Conservation (phyloP, 2,888 invertebrate species). For the Pandemis corylana region DNA sequence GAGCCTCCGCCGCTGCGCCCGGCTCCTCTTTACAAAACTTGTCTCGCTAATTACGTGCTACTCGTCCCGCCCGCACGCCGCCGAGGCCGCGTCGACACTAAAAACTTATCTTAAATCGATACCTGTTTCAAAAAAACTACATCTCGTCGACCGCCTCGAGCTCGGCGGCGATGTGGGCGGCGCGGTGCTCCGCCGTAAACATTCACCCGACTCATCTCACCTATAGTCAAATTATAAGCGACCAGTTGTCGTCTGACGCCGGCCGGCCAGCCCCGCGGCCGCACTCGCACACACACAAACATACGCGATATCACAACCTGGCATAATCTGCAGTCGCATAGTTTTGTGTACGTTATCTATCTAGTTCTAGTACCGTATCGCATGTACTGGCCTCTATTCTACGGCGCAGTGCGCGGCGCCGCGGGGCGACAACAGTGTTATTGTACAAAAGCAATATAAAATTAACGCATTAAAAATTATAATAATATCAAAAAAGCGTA, state of each 20-base stretch:
- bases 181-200: neutral
- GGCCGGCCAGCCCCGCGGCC: too few species aligned
- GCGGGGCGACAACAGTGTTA: slow-evolving; percentile 44
- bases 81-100: neutral
- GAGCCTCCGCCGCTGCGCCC: too few species aligned
- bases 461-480: slow-evolving; percentile 61
- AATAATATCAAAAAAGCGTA: slow-evolving; percentile 80
- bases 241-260: neutral
- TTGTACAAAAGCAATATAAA: slow-evolving; percentile 61
- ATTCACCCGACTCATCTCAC: neutral
- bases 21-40: slow-evolving; percentile 17
- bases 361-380: neutral
- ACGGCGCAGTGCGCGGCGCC: slow-evolving; percentile 7
- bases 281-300: neutral
- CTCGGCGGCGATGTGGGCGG: neutral
- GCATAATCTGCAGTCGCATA: neutral
- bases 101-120: slow-evolving; percentile 8
- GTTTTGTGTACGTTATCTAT: neutral
- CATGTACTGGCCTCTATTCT: neutral
- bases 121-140: neutral
- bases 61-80: neutral
- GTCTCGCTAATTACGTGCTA: slow-evolving; percentile 12
- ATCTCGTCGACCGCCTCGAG: neutral
- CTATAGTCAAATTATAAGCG: neutral
- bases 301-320: slow-evolving; percentile 10